Base-by-base conservation (phyloP, 1,140 invertebrate species). In the Copidosoma floridanum region DNA sequence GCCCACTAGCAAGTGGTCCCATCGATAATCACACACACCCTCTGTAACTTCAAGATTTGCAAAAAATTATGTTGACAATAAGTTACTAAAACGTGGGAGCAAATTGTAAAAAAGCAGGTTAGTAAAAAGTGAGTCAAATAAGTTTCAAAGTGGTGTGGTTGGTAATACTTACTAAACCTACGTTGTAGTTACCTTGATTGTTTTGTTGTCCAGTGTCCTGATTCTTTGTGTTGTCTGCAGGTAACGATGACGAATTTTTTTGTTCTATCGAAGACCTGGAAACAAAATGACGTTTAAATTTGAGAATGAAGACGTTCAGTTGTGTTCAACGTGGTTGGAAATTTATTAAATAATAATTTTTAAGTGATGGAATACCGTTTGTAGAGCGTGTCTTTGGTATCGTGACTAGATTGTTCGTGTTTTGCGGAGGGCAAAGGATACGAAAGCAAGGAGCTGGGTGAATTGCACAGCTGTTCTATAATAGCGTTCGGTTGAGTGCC, bases 211-310 rank as follows among this genome's bases (percentile, higher is more conserved):
- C 81, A 26, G 81, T 76, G 57, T 86, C 85, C 71, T 85, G 84
- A 70, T 80, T 82, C 74, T 86, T 86, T 64, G 84, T 80, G 63
- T 80, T 82, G 65, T 86, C 85, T 63, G 78, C 65, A 59, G 77
- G 68, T 71, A 80, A 77, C 57, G 81, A 78, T 18, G 82, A 73
- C 57, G 83, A 83, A 66, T 84, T 84, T 76, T 84, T 83, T 67
- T 84, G 83, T 65, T 84, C 83, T 73, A 82, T 77, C 78, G 83
- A 77, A 69, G 83, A 81, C 77, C 84, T 85, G 72, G 75, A 80
- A 71, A 57, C 61, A 46, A 61, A 52, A n/a, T 40, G 11, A n/a
- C n/a, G n/a, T n/a, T n/a, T n/a, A n/a, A n/a, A n/a, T n/a, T n/a
- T n/a, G n/a, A n/a, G n/a, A n/a, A n/a, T n/a, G n/a, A n/a, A n/a